Evolutionary conservation across 2,888 invertebrate species (phyloP).

Genomic region (Alentia gelatinosa): DNA sequence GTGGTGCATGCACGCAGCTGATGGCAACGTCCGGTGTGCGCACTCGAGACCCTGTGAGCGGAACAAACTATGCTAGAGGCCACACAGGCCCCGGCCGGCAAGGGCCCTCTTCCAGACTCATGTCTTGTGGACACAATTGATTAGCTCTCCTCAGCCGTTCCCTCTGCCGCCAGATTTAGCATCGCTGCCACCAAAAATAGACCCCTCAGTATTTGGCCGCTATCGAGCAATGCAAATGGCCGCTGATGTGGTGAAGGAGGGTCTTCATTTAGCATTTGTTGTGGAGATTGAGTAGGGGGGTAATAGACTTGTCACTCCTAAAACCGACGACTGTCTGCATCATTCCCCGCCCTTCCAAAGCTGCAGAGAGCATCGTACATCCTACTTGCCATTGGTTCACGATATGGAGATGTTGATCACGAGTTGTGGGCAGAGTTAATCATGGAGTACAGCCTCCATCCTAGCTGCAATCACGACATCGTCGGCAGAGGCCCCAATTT

Average conservation of each 20-base stretch:
- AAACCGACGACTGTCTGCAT: neutral
- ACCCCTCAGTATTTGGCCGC: neutral
- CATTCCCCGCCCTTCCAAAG: neutral
- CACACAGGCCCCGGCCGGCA: neutral
- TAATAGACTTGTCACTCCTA: neutral
- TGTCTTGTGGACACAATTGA: conserved; percentile 5
- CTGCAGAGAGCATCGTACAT: too few relatives aligned
- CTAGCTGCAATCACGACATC: too few relatives aligned
- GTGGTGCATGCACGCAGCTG: neutral
- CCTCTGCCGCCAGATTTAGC: neutral
- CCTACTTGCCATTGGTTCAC: too few relatives aligned
- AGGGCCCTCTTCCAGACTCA: neutral
- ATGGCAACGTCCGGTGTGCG: neutral
- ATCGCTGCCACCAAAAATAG: conserved; percentile 24
- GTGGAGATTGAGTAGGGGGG: neutral
- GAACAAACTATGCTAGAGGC: neutral
- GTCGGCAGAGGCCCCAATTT: too few relatives aligned
- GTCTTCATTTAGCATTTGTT: neutral
- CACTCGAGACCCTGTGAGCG: neutral
- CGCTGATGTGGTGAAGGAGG: neutral
- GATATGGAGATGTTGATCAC: too few relatives aligned
- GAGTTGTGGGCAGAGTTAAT: too few relatives aligned
- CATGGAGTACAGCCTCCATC: too few relatives aligned
- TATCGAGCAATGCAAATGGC: neutral
- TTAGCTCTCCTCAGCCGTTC: neutral